Evolutionary conservation across 2,888 invertebrate genomes (phyloP), one percentile per base, ranked within the genome.

Genomic region (Drosophila dives): DNA sequence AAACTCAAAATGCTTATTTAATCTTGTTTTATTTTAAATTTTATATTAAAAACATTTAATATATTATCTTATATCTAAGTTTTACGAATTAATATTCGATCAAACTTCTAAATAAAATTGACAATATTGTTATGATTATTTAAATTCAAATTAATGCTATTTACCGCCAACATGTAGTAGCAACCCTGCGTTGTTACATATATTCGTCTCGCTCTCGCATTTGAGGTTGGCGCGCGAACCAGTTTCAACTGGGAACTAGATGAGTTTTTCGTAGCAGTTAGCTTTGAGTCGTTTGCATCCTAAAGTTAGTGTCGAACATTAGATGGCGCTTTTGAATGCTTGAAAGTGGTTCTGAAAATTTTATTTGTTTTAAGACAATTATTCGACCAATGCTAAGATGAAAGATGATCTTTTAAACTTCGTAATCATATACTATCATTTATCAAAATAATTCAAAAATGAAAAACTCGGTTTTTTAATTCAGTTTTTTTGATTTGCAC

Each of bases 261-360:
- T 62, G n/a, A 2, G 5, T 0, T 0, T 64, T 2, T 51, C 36
- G 11, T 62, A 74, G 56, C 79, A 60, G 0, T 23, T 3, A 70
- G 79, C 65, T 34, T 51, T 33, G 17, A 12, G 8, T 2, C 32
- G 49, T 23, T 6, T 23, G 34, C 12, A 8, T 1, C 1, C 0
- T 0, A 0, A 3, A 38, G 26, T 42, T 70, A 1, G 2, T 10
- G 10, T 0, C 0, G 2, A 0, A 4, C 56, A 23, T 34, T 11
- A 71, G 71, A 48, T 63, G 71, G 51, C 71, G 56, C 5, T 11
- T 8, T n/a, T 1, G 11, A 15, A 29, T 8, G 12, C 6, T 36
- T 55, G 2, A 26, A 12, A 4, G 1, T 6, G 29, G 45, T 8
- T 51, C 8, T 29, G 8, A 33, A 33, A 12, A 33, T 55, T 33